Evolutionary conservation across 2,113 vertebrate genomes (phyloP), one percentile per base, ranked within the genome.

Genomic region (Taurulus bubalis): DNA sequence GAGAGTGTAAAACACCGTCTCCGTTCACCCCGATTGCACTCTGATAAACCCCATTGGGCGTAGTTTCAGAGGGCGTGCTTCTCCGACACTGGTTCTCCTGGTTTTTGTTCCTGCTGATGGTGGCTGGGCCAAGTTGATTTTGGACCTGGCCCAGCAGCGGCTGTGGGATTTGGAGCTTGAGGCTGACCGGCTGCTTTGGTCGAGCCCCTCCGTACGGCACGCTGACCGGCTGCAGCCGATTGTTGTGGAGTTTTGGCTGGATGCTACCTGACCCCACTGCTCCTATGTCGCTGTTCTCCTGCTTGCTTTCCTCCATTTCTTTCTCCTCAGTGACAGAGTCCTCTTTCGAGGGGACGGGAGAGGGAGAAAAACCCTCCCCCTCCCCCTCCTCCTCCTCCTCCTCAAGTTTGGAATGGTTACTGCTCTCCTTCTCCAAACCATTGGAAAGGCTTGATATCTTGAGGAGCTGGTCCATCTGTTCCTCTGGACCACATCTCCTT

Each of bases 291-390:
- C 94, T 93, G 82, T 89, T 95, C 94, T 99, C 98, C 79, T 96
- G 97, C 80, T 99, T 99, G 95, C 98, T 98, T 90, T 99, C 98
- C 87, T 99, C 98, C 93, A 99, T 97, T 90, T 99, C 98, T 82
- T 99, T 99, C 94, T 99, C 98, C 93, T 99, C 98, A 3, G 96
- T 99, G 66, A 99, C 96, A 0, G 97, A 99, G 92, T 99, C 98
- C 94, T 99, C 98, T 92, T 99, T 99, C 77, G 98, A 98, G 75
- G 97, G 95, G 1, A 79, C 88, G 89, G 94, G 95, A 93, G 95
- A 96, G 91, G 95, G 95, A 93, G 90, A 85, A 71, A 85, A 80
- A 8, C 79, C 91, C 79, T 89, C 85, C 0, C 71, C 85, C 0
- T 72, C n/a, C n/a, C n/a, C 90, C 58, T 82, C 87, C 79, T 92